Base-by-base conservation (phyloP, 2,888 invertebrate genomes). In the Aleiodes leptofemur region DNA sequence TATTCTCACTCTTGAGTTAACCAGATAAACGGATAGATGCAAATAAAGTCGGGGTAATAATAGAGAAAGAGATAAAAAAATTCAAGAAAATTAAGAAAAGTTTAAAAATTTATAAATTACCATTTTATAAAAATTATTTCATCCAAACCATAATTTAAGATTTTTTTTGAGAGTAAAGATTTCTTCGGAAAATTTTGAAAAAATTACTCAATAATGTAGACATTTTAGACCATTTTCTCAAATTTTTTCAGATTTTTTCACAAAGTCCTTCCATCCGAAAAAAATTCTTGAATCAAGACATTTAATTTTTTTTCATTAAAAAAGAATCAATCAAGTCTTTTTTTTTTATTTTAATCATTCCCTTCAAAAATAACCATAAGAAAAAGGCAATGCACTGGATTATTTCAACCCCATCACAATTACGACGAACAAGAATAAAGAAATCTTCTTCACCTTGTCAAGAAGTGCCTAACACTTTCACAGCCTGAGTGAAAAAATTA, bases 21-120 rank as follows among this genome's bases (percentile, higher is more conserved):
- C 72, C 57, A 72, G 73, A 76, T 71, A 76, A 81, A 77, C 81
- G 71, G 71, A 75, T 75, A 75, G 71, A 69, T 59, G 69, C 29
- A 51, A 74, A 74, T 64, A 64, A 75, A 71, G 74, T 75, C 64
- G 64, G 43, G 7, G 43, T 64, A 43, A 48, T 43, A 48, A 64
- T 43, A 64, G 43, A 64, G 16, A 38, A 64, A 48, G 48, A 16
- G 43, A 43, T 2, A 23, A 23, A 23, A 8, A 9, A 43, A 14
- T 14, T 16, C n/a, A 13, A 31, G 34, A 59, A 34, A 16, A 59
- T 34, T 34, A 51, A 0, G n/a, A n/a, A 51, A 51, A 51, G 4
- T 51, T 14, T n/a, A 51, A 51, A 51, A n/a, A 51, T n/a, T n/a
- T 9, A 51, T 23, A 23, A 23, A 23, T 14, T n/a, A 51, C 14